Evolutionary conservation across 1,140 invertebrate genomes (phyloP), one percentile per base, ranked within the genome.

Genomic region (Melanaphis sacchari): DNA sequence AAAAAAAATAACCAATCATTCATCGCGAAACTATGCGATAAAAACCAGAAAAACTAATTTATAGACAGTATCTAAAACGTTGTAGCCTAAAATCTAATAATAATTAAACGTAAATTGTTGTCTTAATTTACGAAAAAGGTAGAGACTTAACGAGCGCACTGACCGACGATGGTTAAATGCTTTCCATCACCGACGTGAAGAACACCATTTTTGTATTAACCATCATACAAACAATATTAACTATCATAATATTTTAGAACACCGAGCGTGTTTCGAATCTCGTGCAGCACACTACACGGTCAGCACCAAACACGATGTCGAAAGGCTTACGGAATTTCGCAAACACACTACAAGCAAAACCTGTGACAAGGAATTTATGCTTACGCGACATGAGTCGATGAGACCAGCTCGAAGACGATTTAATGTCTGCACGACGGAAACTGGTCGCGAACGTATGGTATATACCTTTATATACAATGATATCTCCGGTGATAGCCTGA

Each of bases 341-440:
- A 36, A 31, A 49, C 85, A 21, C 41, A n/a, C 31, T 76, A 66
- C 59, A 66, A 43, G 85, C 31, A 46, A 36, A 46, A 31, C 8
- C 40, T 24, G 7, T 46, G 36, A 36, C 76, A 22, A 22, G 22
- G 76, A 82, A 82, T 82, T 38, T 82, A 82, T 82, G 36, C 59
- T 76, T 82, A 82, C 36, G 85, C 11, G 84, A 46, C n/a, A 89
- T 49, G 49, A 54, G n/a, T n/a, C 31, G 49, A 89, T 26, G 88
- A 89, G 49, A 89, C 46, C 88, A 11, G 38, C 3, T 3, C 4
- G 24, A 52, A 89, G 46, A 54, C 49, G 46, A 89, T 89, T 54
- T 54, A 52, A 54, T 24, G 88, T 89, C 88, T 31, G 88, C 88
- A 89, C 46, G 88, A 89, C 22, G 36, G 38, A 38, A 46, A 52